These are phyloP conservation scores for Cotesia typhae DNA, from an alignment of 1,140 invertebrate genomes.

Conservation along the genomic window DNA sequence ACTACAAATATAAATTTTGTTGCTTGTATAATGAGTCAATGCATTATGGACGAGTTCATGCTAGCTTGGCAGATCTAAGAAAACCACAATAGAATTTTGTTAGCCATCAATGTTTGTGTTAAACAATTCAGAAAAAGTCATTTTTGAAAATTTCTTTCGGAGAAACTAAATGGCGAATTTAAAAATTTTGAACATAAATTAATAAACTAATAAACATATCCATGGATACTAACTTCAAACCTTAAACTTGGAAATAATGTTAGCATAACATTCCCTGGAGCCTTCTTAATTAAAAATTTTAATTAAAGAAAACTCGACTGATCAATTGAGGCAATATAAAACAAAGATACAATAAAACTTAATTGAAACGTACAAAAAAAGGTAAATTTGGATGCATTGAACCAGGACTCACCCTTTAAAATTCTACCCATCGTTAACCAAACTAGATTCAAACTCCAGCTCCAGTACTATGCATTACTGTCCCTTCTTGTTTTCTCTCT, in stretches of 20 bases:
- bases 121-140: too few relatives aligned
- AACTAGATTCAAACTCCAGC: conserved; percentile 22
- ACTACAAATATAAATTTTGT: too few relatives aligned
- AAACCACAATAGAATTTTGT: too few relatives aligned
- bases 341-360: conserved; percentile 15
- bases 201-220: too few relatives aligned
- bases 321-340: conserved; percentile 4
- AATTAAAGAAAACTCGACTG: background rate
- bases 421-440: conserved; percentile 23
- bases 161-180: too few relatives aligned
- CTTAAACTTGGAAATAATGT: background rate
- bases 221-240: conserved; percentile 16
- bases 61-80: too few relatives aligned
- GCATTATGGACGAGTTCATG: too few relatives aligned
- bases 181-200: too few relatives aligned
- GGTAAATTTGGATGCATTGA: conserved; percentile 7
- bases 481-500: conserved; percentile 13
- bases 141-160: too few relatives aligned
- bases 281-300: background rate
- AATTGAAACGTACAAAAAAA: conserved; percentile 19
- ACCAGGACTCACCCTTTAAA: conserved; percentile 9
- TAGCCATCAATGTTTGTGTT: too few relatives aligned
- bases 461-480: background rate
- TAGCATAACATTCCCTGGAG: background rate
- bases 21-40: too few relatives aligned